phyloP scores from a whole-genome alignment of 2,113 vertebrate species.

The Promerops cafer region DNA sequence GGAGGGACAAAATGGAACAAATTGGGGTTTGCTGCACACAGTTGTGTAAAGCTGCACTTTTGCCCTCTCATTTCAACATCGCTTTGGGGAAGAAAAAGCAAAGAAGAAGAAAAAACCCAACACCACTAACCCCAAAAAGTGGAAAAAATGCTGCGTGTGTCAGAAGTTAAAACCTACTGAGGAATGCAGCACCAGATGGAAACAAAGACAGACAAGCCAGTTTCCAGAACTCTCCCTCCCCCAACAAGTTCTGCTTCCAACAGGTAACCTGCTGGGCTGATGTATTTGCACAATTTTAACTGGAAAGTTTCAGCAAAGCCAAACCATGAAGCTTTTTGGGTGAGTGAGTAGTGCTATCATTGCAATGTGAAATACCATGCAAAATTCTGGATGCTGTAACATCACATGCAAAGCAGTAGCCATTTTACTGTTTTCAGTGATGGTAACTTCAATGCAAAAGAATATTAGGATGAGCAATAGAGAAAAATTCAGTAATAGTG shows the following conservation, averaged over 20 bases:
- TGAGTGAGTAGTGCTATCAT: neutral
- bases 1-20: neutral
- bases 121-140: neutral
- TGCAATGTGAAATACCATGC: neutral
- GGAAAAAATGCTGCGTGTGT: neutral
- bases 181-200: neutral
- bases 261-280: neutral
- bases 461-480: neutral
- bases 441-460: neutral
- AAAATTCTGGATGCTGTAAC: neutral
- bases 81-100: neutral
- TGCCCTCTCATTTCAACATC: neutral
- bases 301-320: neutral
- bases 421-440: neutral
- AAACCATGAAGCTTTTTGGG: neutral
- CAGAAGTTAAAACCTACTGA: neutral
- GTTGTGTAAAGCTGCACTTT: neutral
- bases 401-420: neutral
- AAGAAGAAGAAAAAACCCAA: neutral
- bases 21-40: neutral
- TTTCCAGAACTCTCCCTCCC: neutral
- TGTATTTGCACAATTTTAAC: neutral
- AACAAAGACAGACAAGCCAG: neutral
- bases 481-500: neutral
- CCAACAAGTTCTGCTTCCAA: neutral